Conservation (phyloP, 2,888 invertebrate genomes). For the Smittia aterrima region DNA sequence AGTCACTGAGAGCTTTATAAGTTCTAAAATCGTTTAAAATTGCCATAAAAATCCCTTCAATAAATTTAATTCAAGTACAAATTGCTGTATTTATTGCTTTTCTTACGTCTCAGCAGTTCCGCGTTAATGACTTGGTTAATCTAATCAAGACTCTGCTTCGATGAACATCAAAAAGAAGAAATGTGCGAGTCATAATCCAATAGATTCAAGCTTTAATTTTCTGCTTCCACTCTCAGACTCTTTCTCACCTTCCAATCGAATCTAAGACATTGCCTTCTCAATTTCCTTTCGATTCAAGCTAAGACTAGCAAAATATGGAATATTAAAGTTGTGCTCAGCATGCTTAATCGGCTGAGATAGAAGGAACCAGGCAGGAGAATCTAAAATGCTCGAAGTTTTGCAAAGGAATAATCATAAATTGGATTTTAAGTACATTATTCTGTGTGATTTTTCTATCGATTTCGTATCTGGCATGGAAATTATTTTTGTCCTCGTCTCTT, state of each 20-base stretch:
- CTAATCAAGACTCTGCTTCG: not conserved
- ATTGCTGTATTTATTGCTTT: too few species aligned
- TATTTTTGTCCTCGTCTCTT: not conserved
- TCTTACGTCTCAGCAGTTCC: not conserved
- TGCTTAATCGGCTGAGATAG: not conserved
- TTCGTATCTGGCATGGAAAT: slow-evolving; percentile 23
- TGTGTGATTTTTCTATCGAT: slow-evolving; percentile 33
- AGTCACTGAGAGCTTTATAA: too few species aligned
- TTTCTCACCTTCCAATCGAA: not conserved
- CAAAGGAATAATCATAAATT: slow-evolving; percentile 30
- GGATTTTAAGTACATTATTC: slow-evolving; percentile 39
- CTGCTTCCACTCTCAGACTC: not conserved
- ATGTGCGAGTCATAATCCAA: not conserved
- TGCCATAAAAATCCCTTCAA: too few species aligned
- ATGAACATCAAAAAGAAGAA: not conserved
- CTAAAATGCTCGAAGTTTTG: not conserved
- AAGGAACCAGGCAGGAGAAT: not conserved
- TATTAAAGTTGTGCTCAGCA: slow-evolving; percentile 14
- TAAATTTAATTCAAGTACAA: too few species aligned
- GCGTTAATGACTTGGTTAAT: not conserved
- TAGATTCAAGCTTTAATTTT: not conserved
- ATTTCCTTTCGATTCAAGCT: not conserved
- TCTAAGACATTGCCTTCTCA: slow-evolving; percentile 1
- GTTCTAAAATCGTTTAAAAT: too few species aligned
- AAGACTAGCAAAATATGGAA: slow-evolving; percentile 20